These are phyloP conservation scores for Hesperophylax magnus DNA, from an alignment of 1,140 invertebrate species.

Conservation along the genomic window DNA sequence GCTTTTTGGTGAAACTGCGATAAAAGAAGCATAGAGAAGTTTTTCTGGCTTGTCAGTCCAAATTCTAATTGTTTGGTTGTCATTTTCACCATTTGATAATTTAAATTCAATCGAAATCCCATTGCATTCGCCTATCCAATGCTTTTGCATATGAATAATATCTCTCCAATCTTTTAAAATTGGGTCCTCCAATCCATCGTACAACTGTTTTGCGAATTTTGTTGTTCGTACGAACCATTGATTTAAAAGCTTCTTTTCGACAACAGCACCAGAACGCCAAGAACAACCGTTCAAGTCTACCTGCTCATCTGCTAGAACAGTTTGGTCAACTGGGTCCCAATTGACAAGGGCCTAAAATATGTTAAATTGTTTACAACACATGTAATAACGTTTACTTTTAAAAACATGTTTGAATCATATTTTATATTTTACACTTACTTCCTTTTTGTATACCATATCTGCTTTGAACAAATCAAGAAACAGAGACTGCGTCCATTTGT, in stretches of 20 bases:
- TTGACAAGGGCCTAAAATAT: slow-evolving; percentile 85
- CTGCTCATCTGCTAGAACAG: slow-evolving; percentile 98
- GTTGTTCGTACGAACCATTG: slow-evolving; percentile 98
- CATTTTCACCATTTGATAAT: slow-evolving; percentile 67
- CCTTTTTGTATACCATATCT: slow-evolving; percentile 89
- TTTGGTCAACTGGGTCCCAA: slow-evolving; percentile 99
- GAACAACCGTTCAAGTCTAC: slow-evolving; percentile 92
- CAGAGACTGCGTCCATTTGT: slow-evolving; percentile 96
- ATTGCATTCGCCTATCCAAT: slow-evolving; percentile 96
- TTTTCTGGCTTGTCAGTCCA: slow-evolving; percentile 87
- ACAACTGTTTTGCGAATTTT: slow-evolving; percentile 85
- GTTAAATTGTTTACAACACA: too few relatives aligned
- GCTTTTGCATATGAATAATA: slow-evolving; percentile 90
- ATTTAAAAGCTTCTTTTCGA: slow-evolving; percentile 89
- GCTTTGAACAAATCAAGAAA: slow-evolving; percentile 92
- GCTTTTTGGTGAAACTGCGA: slow-evolving; percentile 72
- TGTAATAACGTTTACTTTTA: too few relatives aligned
- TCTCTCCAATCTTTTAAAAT: slow-evolving; percentile 85
- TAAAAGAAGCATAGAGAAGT: slow-evolving; percentile 78
- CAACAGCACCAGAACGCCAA: slow-evolving; percentile 97
- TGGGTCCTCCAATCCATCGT: slow-evolving; percentile 82
- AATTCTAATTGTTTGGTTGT: slow-evolving; percentile 71
- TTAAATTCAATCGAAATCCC: slow-evolving; percentile 85
- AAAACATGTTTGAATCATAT: too few relatives aligned
- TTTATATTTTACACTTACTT: slow-evolving; percentile 69